Conservation (phyloP, 2,797 vertebrate species). For the Lepus townsendii region DNA sequence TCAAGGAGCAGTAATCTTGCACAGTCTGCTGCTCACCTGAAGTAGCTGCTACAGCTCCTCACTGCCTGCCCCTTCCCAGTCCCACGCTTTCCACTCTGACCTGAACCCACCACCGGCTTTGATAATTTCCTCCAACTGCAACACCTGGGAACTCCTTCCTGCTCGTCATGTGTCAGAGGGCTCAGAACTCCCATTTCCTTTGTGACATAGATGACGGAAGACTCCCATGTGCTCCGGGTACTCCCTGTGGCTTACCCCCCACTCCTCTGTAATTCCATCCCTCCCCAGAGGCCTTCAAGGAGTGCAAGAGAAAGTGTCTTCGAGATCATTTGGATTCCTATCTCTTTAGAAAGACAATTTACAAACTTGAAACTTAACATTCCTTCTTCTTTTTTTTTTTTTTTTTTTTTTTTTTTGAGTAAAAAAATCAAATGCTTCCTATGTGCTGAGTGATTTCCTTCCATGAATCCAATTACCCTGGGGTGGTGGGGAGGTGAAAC, state of each 20-base stretch:
- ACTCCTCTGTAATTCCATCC: neutral
- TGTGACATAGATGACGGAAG: neutral
- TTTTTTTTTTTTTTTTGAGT: neutral
- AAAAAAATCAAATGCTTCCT: neutral
- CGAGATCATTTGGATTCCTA: neutral
- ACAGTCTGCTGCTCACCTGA: neutral
- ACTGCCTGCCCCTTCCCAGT: neutral
- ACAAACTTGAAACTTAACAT: neutral
- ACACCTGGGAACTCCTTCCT: neutral
- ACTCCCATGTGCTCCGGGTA: accelerated
- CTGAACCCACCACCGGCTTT: neutral
- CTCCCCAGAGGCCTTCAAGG: neutral
- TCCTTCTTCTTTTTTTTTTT: neutral
- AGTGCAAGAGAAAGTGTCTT: neutral
- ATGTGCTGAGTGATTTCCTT: neutral
- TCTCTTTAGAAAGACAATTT: slow-evolving; percentile 16
- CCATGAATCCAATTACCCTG: neutral
- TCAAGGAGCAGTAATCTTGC: neutral
- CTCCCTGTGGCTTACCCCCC: neutral
- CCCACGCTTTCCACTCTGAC: neutral
- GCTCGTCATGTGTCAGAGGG: neutral
- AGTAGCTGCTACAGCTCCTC: neutral
- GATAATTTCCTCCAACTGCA: neutral
- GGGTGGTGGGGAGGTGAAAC: neutral
- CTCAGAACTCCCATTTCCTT: neutral